Percentiles rank a stretch among this genome's conserved stretches.
phyloP scores from a whole-genome alignment of 1,140 invertebrate species.

The Bombyx mori region DNA sequence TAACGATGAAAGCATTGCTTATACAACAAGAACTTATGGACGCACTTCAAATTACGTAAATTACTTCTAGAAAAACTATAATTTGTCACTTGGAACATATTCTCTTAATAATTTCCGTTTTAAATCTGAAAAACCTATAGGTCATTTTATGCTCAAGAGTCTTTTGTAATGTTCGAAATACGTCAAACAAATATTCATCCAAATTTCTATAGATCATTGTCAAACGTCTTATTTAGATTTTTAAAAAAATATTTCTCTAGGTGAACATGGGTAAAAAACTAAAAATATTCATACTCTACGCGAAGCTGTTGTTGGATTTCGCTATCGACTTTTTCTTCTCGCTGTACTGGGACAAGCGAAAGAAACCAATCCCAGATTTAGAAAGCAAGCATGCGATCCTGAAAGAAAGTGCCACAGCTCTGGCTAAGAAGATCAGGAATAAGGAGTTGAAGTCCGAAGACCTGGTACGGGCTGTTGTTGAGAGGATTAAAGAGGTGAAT shows the following conservation, averaged over 20 bases:
- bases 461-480: slow-evolving; percentile 82
- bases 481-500: slow-evolving; percentile 82
- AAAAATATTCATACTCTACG: slow-evolving; percentile 23
- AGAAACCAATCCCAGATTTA: slow-evolving; percentile 68
- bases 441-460: slow-evolving; percentile 77
- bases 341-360: slow-evolving; percentile 72
- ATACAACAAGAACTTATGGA: too few species aligned
- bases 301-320: slow-evolving; percentile 38
- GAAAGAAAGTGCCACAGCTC: slow-evolving; percentile 74
- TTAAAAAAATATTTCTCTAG: not conserved
- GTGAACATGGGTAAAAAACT: slow-evolving; percentile 13
- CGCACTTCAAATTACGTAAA: too few species aligned
- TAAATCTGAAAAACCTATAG: too few species aligned
- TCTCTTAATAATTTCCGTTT: too few species aligned
- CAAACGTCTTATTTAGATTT: too few species aligned
- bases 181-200: too few species aligned
- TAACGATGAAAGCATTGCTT: too few species aligned
- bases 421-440: slow-evolving; percentile 78
- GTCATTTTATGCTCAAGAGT: too few species aligned
- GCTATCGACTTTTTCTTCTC: slow-evolving; percentile 57
- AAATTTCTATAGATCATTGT: too few species aligned
- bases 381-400: slow-evolving; percentile 73
- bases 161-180: too few species aligned
- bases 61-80: too few species aligned
- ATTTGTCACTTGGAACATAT: too few species aligned